Evolutionary conservation across 2,888 invertebrate species (phyloP), one percentile per base, ranked within the genome.

Genomic region (Drosophila mettleri): DNA sequence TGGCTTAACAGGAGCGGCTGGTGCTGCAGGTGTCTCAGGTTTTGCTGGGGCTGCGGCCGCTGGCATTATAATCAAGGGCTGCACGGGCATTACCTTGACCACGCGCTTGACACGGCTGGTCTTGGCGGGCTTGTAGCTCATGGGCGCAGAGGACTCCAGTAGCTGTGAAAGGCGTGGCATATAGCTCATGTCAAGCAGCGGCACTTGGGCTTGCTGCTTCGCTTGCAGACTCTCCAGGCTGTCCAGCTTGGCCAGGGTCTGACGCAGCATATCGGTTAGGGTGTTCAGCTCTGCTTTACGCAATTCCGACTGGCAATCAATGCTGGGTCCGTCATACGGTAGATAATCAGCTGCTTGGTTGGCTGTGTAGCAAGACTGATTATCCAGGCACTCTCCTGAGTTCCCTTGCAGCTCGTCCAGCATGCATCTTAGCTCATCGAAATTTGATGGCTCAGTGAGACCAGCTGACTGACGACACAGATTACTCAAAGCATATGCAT

Each of bases 191-290:
- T 31, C 43, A 2, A 27, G 8, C 3, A 36, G 59, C 9, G 24
- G 5, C 31, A 12, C 1, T 12, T 41, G 22, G 1, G 12, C 41
- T n/a, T 51, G 49, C 10, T 64, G 58, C 2, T 52, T 24, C 0
- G 49, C 18, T 1, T 67, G 74, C 14, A 18, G 16, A 0, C 38
- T 38, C 12, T 85, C 18, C 6, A 43, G 81, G 7, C 14, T 45
- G 43, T 85, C 80, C 16, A 82, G 43, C 33, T 69, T 68, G 0
- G 8, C 2, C 16, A 87, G 52, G 6, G 83, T 69, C 38, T 79
- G 68, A 4, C 27, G 51, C 53, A 81, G 18, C 8, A 85, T 38
- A 41, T 72, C 31, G 7, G 71, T 63, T 4, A 48, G 48, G 0
- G 12, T n/a, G 9, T 51, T 39, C 1, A 78, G 33, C 7, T 62